These are phyloP conservation scores for Oegoconia quadripuncta DNA, from an alignment of 2,888 invertebrate species.

Conservation along the genomic window DNA sequence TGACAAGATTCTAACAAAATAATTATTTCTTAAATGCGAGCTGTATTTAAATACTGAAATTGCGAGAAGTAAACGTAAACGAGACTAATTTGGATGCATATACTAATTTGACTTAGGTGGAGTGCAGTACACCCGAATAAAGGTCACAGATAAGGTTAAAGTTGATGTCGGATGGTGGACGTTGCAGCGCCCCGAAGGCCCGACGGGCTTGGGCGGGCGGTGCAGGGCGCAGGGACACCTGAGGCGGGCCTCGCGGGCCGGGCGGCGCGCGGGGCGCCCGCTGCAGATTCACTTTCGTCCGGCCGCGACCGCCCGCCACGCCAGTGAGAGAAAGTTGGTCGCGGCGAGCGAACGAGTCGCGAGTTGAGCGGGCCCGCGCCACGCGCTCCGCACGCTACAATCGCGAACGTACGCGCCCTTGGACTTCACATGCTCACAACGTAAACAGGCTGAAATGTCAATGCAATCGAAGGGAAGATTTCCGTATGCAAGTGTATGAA, in stretches of 20 bases:
- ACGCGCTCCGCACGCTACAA: slow-evolving; percentile 35
- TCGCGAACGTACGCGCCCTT: slow-evolving; percentile 50
- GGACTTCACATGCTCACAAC: slow-evolving; percentile 37
- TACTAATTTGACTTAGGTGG: slow-evolving; percentile 16
- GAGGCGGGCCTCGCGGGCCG: slow-evolving; percentile 43
- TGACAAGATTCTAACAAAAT: no score
- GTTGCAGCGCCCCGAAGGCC: slow-evolving; percentile 36
- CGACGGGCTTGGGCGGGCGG: slow-evolving; percentile 31
- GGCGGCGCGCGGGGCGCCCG: slow-evolving; percentile 36
- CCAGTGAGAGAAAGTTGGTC: slow-evolving; percentile 79
- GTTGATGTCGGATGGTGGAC: slow-evolving; percentile 57
- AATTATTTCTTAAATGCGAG: no score
- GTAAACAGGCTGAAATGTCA: slow-evolving; percentile 49
- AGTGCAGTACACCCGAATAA: slow-evolving; percentile 68
- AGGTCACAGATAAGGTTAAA: slow-evolving; percentile 78
- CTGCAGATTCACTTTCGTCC: slow-evolving; percentile 79
- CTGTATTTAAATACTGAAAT: no score
- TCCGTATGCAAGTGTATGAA: slow-evolving; percentile 38
- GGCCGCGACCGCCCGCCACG: slow-evolving; percentile 67
- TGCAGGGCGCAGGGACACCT: slow-evolving; percentile 39
- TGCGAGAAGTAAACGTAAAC: slow-evolving; percentile 4
- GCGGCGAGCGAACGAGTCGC: slow-evolving; percentile 77
- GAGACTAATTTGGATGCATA: slow-evolving; percentile 13
- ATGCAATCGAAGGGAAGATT: slow-evolving; percentile 38
- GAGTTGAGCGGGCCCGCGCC: slow-evolving; percentile 63